Percentiles rank a stretch among this genome's conserved stretches.
These are phyloP conservation scores for Popillia japonica DNA, from an alignment of 1,140 invertebrate species.

Conservation along the genomic window DNA sequence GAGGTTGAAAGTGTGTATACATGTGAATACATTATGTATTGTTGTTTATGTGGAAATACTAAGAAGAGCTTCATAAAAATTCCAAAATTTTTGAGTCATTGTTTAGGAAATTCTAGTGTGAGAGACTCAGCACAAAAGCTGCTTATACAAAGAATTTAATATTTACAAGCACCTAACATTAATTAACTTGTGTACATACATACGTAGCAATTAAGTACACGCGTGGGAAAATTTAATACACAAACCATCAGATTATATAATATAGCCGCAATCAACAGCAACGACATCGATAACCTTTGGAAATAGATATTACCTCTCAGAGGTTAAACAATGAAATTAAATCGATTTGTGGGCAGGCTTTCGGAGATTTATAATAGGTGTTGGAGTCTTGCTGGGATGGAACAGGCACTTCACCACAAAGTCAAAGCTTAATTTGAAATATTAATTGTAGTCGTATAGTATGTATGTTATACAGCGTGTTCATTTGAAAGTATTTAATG, in stretches of 20 bases:
- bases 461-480: no score
- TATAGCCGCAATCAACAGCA: not conserved
- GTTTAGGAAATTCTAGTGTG: not conserved
- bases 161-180: no score
- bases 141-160: no score
- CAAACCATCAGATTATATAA: not conserved
- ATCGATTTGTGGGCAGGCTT: not conserved
- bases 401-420: not conserved
- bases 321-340: slow-evolving; percentile 2
- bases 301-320: not conserved
- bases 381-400: not conserved
- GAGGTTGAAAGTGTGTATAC: not conserved
- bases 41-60: not conserved
- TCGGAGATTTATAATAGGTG: not conserved
- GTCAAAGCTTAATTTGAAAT: not conserved
- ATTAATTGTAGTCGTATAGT: not conserved
- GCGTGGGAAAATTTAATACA: not conserved
- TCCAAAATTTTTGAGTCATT: not conserved
- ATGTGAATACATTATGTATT: not conserved
- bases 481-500: no score
- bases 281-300: not conserved
- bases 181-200: no score
- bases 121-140: not conserved
- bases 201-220: not conserved
- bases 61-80: not conserved